Base-by-base conservation (phyloP, 2,888 invertebrate species). In the Brachyptera risi region DNA sequence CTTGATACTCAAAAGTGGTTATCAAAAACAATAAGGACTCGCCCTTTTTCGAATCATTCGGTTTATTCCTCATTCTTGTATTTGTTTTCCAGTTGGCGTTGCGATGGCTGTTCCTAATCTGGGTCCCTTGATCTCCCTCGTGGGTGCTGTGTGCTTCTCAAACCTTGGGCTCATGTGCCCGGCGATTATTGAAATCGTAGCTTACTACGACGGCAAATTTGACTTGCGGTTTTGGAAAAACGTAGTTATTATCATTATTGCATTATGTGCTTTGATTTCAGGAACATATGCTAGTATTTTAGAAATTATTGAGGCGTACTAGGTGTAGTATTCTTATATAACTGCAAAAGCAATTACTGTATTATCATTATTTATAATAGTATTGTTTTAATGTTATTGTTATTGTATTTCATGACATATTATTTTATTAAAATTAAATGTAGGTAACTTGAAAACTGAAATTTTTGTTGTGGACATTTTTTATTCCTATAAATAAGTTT, bases 121-220 rank as follows among this genome's bases (percentile, higher is more conserved):
- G 49, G 64, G 61, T 1, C 65, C 64, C 13, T 51, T 65, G 49
- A 65, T 65, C 57, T 61, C 63, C n/a, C 60, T 65, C 58, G 61
- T 65, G 2, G 65, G 65, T 13, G 60, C 64, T 19, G 42, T 65
- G 11, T 64, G 60, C 61, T 64, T 62, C 56, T 65, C 65, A 9
- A 64, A 63, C 35, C 50, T 65, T 21, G 65, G 65, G 2, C 63
- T 65, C 15, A 59, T 65, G 49, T 61, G 61, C n/a, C 65, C 65
- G 3, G 63, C 65, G 4, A 38, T 61, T 19, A 63, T 65, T 17
- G 63, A 65, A 26, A 60, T 59, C 1, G 58, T 61, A 15, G 60
- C 59, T 4, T 51, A 35, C 56, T 65, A 61, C 58, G 62, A 61
- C 3, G 35, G 27, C n/a, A 49, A 40, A 21, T 15, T 59, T 4